Evolutionary conservation across 2,797 vertebrate species (phyloP), one percentile per base, ranked within the genome.

Genomic region (Cossypha polioptera): DNA sequence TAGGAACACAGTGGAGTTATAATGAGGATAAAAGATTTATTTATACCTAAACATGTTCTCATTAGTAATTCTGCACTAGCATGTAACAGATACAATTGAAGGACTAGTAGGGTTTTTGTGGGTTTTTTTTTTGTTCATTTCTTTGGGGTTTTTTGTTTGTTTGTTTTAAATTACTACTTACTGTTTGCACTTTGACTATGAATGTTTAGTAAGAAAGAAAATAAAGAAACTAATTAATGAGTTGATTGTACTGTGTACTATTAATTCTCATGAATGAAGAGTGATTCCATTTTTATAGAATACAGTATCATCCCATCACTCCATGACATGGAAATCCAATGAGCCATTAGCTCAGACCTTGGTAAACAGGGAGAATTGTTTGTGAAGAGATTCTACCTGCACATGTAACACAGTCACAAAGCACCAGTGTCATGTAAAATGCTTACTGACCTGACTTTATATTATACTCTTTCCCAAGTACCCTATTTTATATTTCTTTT

Each of bases 1-100:
- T 89, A 74, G 35, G 73, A 86, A 90, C 83, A 95, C 43, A 93
- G 85, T 72, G 57, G 86, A 94, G 73, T 90, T 92, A 96, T 73
- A 86, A 96, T 84, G 92, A 86, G 88, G 93, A 96, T 94, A 76
- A 95, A 91, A 96, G 76, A 85, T 74, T 95, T 96, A 97, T 97
- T 97, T 97, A 95, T 96, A 97, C 87, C 35, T 90, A 96, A 95
- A 96, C 81, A 90, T 62, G 59, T 79, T 92, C 89, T 92, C 78
- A 91, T 97, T 93, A 92, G 88, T 90, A 96, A 94, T 94, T 94
- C 91, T 93, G 59, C 51, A 79, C 62, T 80, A 93, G 62, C 42
- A 71, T 54, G 79, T 85, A 94, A 74, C 65, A 95, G 76, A 95
- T 84, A 95, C 62, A 94, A 74, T 36, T 88, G 90, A 57, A 90